Evolutionary conservation across 2,888 invertebrate genomes (phyloP), one percentile per base, ranked within the genome.

Genomic region (Tenthredo livida): DNA sequence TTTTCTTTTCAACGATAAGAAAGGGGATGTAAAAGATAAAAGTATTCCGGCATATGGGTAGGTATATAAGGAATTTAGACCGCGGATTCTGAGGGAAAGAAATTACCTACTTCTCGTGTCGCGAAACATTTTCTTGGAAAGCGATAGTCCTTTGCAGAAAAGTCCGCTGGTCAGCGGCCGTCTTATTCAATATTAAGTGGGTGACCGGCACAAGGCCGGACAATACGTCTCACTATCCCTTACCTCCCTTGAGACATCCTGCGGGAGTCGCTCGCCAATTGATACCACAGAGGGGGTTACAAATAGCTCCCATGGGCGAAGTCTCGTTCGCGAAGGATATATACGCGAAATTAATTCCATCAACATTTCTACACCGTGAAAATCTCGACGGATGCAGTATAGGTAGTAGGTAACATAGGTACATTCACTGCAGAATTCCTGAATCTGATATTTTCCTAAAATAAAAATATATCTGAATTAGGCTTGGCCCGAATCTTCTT

Each of bases 151-250:
- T 50, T n/a, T 54, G 29, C 47, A n/a, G 54, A 25, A 80, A 65
- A 80, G 33, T 80, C 61, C 61, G n/a, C 37, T 47, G 58, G 58
- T 47, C 65, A 83, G 43, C 47, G 89, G 87, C 87, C 89, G 89
- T 87, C 90, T 91, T 91, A 90, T 91, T 91, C 90, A 91, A 91
- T 91, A 91, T 91, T 90, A 91, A 91, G 90, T 89, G 86, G 87
- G 86, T 86, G 87, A 87, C 89, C 88, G 85, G 86, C 86, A 77
- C 77, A 88, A 86, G 82, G 75, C 85, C 83, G 89, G 87, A 91
- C 91, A 91, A 91, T 91, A 90, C 89, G 89, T 90, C 91, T 91
- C 90, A 89, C 91, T 91, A 91, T 90, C 84, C 84, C 85, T 50
- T 77, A 37, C 77, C 58, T 78, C 84, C 84, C 65, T 9, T n/a